These are phyloP conservation scores for Parazoanthus darwini DNA, from an alignment of 92 coral and sea anemone species.

Conservation along the genomic window DNA sequence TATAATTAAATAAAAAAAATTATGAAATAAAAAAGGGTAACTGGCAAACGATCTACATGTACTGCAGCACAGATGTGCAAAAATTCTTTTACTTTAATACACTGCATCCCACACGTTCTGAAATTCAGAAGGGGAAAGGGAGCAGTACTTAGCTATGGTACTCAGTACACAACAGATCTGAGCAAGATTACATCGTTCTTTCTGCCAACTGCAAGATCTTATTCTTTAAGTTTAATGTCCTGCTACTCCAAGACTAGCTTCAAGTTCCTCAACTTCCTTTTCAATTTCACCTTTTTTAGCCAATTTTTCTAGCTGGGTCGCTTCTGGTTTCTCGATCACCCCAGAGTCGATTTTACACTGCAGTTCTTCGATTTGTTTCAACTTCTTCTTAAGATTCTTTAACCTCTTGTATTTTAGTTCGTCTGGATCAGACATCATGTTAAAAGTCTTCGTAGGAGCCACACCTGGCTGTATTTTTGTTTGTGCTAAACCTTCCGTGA, in stretches of 20 bases:
- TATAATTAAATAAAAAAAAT: too few species aligned
- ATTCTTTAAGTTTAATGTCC: neutral
- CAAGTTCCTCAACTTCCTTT: conserved; percentile 74
- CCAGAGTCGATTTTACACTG: conserved; percentile 90
- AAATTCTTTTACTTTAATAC: too few species aligned
- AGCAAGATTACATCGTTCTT: too few species aligned
- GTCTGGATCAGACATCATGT: conserved; percentile 68
- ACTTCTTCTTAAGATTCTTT: conserved; percentile 87
- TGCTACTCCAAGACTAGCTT: conserved; percentile 36
- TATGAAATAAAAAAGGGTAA: too few species aligned
- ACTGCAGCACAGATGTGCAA: too few species aligned
- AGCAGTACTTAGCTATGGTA: too few species aligned
- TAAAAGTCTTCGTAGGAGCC: conserved; percentile 57
- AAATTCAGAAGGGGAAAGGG: too few species aligned
- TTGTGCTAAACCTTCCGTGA: conserved; percentile 53
- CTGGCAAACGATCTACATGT: too few species aligned
- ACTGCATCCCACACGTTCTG: too few species aligned
- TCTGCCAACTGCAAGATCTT: too few species aligned
- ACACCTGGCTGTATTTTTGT: conserved; percentile 45
- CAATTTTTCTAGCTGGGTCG: conserved; percentile 82
- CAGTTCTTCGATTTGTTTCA: conserved; percentile 93
- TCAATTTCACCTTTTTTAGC: conserved; percentile 72
- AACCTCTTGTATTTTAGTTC: conserved; percentile 76
- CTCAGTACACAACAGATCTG: too few species aligned
- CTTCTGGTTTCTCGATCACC: conserved; percentile 73